These are phyloP conservation scores for Strongylocentrotus purpuratus DNA, from an alignment of 35 echinoderm and acorn worm genomes.

Conservation along the genomic window DNA sequence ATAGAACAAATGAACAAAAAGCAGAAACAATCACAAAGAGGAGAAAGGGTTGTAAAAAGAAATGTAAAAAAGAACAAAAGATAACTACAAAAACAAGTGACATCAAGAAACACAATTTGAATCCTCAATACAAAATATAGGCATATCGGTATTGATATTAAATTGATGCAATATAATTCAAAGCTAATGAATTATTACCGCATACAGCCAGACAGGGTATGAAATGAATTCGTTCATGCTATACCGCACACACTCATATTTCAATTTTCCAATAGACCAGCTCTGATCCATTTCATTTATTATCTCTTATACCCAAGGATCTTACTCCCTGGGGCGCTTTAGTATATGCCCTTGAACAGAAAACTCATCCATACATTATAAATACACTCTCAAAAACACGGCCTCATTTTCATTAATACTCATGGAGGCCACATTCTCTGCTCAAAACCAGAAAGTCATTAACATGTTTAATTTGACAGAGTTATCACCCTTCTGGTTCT, in stretches of 20 bases:
- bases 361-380: not conserved
- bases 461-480: not conserved
- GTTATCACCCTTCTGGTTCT: not conserved
- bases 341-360: not conserved
- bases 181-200: not conserved
- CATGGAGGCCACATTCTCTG: not conserved
- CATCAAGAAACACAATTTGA: too few relatives aligned
- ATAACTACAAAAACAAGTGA: too few relatives aligned
- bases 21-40: too few relatives aligned
- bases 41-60: too few relatives aligned
- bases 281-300: not conserved
- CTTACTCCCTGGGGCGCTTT: not conserved
- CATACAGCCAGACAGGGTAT: not conserved
- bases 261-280: not conserved
- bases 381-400: not conserved
- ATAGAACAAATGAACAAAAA: too few relatives aligned
- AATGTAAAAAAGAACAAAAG: too few relatives aligned
- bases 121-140: too few relatives aligned
- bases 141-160: too few relatives aligned
- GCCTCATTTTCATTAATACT: slow-evolving; percentile 8
- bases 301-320: too few relatives aligned
- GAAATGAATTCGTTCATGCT: not conserved
- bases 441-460: not conserved
- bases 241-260: not conserved
- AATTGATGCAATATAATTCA: not conserved